Evolutionary conservation across 1,140 invertebrate species (phyloP).

Genomic region (Drosophila aff.): DNA sequence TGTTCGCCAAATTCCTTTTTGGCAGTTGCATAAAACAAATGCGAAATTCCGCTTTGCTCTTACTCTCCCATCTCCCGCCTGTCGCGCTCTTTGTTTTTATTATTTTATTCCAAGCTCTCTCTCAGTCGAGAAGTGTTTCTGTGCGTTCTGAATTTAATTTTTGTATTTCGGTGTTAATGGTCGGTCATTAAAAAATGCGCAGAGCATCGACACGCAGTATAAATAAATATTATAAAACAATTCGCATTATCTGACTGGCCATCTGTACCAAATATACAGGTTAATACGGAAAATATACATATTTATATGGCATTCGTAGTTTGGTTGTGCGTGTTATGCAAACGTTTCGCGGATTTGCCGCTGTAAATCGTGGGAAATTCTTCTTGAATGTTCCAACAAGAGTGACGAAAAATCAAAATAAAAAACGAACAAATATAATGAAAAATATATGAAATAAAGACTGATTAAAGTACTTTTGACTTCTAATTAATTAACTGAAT

Average conservation of each 20-base stretch:
- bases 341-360: conserved; percentile 52
- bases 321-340: conserved; percentile 77
- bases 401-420: background rate
- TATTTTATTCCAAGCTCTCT: conserved; percentile 12
- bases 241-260: conserved; percentile 17
- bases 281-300: too few species aligned
- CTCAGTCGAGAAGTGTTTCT: conserved; percentile 24
- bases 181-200: conserved; percentile 15
- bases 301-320: conserved; percentile 28
- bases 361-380: conserved; percentile 29
- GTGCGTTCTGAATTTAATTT: conserved; percentile 20
- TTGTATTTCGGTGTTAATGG: conserved; percentile 41
- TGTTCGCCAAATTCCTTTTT: conserved; percentile 54
- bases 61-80: background rate
- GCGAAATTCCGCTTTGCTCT: conserved; percentile 53
- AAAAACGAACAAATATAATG: background rate
- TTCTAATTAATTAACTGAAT: background rate
- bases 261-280: background rate
- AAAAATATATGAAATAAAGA: background rate
- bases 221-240: conserved; percentile 53
- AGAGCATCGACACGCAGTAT: conserved; percentile 21
- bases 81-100: conserved; percentile 31
- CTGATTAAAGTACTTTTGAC: background rate
- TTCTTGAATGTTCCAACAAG: conserved; percentile 1
- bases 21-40: conserved; percentile 76